These are phyloP conservation scores for Tetheella fluctuosa DNA, from an alignment of 2,888 invertebrate genomes.

Conservation along the genomic window DNA sequence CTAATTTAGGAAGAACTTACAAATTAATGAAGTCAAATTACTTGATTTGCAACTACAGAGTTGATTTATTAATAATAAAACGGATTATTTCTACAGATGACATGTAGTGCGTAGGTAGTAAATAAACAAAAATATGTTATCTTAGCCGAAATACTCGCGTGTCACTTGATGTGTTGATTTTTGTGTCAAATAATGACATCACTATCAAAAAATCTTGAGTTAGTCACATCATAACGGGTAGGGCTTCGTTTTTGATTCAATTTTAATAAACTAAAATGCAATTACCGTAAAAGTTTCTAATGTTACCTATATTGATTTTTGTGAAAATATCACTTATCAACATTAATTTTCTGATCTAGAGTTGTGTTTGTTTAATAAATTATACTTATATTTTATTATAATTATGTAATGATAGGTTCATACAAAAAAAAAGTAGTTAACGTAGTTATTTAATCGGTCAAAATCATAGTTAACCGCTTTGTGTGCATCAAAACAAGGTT, in stretches of 20 bases:
- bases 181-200: constrained; percentile 9
- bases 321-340: not conserved
- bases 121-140: constrained; percentile 5
- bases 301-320: not conserved
- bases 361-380: no score
- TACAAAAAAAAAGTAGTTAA: no score
- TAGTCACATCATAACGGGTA: not conserved
- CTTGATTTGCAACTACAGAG: not conserved
- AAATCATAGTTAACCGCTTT: constrained; percentile 28
- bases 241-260: no score
- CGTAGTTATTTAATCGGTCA: no score
- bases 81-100: not conserved
- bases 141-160: not conserved
- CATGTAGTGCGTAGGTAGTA: not conserved
- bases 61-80: not conserved
- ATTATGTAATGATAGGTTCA: no score
- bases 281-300: not conserved
- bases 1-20: no score
- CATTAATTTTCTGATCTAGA: no score
- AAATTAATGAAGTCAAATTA: no score
- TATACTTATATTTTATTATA: no score
- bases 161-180: constrained; percentile 8
- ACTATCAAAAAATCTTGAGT: constrained; percentile 11
- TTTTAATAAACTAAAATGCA: not conserved
- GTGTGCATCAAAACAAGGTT: constrained; percentile 42